Evolutionary conservation across 2,797 vertebrate genomes (phyloP).

Genomic region (Chaenodraco wilsoni): DNA sequence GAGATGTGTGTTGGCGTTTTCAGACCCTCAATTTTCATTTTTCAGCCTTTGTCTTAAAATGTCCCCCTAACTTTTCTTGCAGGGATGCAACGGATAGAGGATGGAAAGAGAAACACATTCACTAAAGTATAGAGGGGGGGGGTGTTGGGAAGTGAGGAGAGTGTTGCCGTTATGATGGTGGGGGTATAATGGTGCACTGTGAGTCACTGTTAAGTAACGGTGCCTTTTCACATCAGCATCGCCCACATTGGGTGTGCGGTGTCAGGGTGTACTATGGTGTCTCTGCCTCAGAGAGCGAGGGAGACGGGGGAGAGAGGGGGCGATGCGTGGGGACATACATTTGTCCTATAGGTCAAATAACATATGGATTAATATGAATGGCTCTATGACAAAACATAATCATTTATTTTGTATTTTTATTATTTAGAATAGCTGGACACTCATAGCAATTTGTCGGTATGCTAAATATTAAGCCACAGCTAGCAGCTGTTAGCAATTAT

Average conservation of each 20-base stretch:
- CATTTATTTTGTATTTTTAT: neutral
- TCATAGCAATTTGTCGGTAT: neutral
- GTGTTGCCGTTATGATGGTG: constrained; percentile 59
- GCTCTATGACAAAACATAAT: constrained; percentile 23
- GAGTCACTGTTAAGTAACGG: constrained; percentile 81
- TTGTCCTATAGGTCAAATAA: constrained; percentile 38
- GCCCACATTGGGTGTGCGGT: constrained; percentile 71
- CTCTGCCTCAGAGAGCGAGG: constrained; percentile 62
- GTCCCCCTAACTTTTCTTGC: constrained; percentile 58
- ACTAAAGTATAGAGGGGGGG: constrained; percentile 26
- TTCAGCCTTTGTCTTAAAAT: constrained; percentile 65
- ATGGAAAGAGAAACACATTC: constrained; percentile 38
- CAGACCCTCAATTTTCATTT: constrained; percentile 69
- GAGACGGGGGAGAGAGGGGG: constrained; percentile 10
- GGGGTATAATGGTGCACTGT: constrained; percentile 73
- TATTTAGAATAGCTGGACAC: neutral
- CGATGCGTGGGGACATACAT: neutral
- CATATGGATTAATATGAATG: constrained; percentile 54
- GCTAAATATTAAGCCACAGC: neutral
- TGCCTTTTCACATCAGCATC: constrained; percentile 76
- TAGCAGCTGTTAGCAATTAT: neutral
- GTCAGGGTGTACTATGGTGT: constrained; percentile 75
- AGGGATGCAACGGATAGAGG: constrained; percentile 35
- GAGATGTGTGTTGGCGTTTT: constrained; percentile 74
- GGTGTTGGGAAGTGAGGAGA: constrained; percentile 50